These are phyloP conservation scores for Alexandromys fortis DNA, from an alignment of 2,113 vertebrate genomes.

Conservation along the genomic window DNA sequence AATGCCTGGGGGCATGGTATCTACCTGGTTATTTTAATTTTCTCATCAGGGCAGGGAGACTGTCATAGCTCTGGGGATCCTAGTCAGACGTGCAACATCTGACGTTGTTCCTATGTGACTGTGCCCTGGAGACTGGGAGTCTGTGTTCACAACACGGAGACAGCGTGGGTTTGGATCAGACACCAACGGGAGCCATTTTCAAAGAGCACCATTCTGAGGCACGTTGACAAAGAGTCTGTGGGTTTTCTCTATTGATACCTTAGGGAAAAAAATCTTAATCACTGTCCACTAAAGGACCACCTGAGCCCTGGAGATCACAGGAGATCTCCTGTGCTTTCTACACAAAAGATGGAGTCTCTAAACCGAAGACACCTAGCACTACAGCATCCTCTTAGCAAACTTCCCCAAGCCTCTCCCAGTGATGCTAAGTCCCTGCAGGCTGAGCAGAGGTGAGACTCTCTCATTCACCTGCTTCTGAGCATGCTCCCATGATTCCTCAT, in stretches of 20 bases:
- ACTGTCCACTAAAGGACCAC: not conserved
- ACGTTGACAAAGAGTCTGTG: not conserved
- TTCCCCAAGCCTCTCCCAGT: fast-evolving
- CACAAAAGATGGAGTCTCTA: not conserved
- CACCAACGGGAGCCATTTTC: fast-evolving
- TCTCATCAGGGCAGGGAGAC: fast-evolving
- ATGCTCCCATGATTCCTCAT: fast-evolving
- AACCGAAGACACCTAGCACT: fast-evolving
- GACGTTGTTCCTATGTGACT: fast-evolving
- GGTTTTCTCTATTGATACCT: slow-evolving; percentile 8
- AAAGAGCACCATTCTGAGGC: not conserved
- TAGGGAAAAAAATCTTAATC: not conserved
- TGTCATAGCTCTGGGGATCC: fast-evolving
- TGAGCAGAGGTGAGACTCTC: fast-evolving
- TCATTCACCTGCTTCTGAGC: fast-evolving
- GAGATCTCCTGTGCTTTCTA: not conserved
- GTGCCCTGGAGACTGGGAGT: fast-evolving
- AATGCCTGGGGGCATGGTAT: fast-evolving
- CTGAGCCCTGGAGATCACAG: not conserved
- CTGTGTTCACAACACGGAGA: not conserved
- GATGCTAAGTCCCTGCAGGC: fast-evolving
- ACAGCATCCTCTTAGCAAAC: fast-evolving
- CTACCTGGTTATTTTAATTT: fast-evolving
- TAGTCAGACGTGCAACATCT: fast-evolving
- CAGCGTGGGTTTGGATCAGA: not conserved